Conservation (phyloP, 2,888 invertebrate genomes). For the Habroteleia sp. region DNA sequence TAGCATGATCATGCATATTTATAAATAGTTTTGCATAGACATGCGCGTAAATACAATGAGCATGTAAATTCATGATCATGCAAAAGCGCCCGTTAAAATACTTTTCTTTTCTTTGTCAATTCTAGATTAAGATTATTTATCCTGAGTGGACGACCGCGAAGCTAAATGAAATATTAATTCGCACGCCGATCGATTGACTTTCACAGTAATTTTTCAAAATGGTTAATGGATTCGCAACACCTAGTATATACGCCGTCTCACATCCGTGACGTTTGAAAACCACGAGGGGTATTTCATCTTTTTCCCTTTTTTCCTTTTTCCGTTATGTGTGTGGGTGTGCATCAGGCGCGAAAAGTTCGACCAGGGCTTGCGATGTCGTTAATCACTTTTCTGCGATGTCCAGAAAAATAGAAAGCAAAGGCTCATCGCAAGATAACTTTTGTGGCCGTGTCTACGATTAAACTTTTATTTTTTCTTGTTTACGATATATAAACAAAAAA, state of each 20-base stretch:
- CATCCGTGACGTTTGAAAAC: slow-evolving; percentile 57
- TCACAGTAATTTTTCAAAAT: slow-evolving; percentile 59
- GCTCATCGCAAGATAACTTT: slow-evolving; percentile 47
- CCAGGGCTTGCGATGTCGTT: slow-evolving; percentile 67
- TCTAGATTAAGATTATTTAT: slow-evolving; percentile 36
- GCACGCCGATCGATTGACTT: slow-evolving; percentile 51
- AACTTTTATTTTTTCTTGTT: too few species aligned
- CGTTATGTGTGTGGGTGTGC: slow-evolving; percentile 66
- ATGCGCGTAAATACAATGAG: slow-evolving; percentile 49
- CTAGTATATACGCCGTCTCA: not conserved
- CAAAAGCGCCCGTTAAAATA: slow-evolving; percentile 21
- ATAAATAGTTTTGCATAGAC: slow-evolving; percentile 60
- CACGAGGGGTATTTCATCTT: slow-evolving; percentile 31
- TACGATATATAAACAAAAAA: too few species aligned
- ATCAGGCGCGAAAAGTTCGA: slow-evolving; percentile 69
- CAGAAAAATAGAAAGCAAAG: slow-evolving; percentile 17
- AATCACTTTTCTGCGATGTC: slow-evolving; percentile 67
- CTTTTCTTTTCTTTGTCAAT: slow-evolving; percentile 26
- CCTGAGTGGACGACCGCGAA: slow-evolving; percentile 24
- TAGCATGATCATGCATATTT: slow-evolving; percentile 60
- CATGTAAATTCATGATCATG: slow-evolving; percentile 57
- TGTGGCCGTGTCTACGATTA: not conserved
- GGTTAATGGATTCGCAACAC: slow-evolving; percentile 51
- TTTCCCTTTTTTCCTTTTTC: slow-evolving; percentile 21
- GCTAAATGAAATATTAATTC: slow-evolving; percentile 48